A percentile compares a stretch with the other conserved stretches of the same genome.
Conservation (phyloP, 1,140 invertebrate species). For the Coelopa frigida region DNA sequence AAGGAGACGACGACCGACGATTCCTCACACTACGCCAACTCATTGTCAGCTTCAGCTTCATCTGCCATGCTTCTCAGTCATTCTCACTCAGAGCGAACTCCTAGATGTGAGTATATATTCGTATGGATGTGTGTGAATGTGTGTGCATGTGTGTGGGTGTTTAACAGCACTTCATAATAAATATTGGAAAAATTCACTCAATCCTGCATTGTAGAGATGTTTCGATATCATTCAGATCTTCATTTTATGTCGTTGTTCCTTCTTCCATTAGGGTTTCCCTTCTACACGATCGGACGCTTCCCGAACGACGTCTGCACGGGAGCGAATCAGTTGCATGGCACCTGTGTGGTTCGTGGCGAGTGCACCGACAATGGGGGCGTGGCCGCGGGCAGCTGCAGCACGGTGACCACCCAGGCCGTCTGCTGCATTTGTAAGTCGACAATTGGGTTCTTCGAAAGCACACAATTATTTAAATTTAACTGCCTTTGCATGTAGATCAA, state of each 20-base stretch:
- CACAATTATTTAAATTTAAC: neutral
- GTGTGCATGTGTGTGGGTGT: too few species aligned
- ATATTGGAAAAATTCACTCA: too few species aligned
- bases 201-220: too few species aligned
- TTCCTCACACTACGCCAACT: too few species aligned
- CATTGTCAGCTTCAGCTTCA: too few species aligned
- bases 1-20: too few species aligned
- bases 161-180: too few species aligned
- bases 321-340: slow-evolving; percentile 59
- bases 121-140: too few species aligned
- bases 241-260: neutral
- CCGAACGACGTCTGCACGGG: slow-evolving; percentile 58
- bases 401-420: slow-evolving; percentile 54
- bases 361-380: slow-evolving; percentile 63
- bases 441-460: neutral
- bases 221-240: too few species aligned
- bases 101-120: slow-evolving; percentile 13
- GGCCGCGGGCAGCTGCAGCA: slow-evolving; percentile 62
- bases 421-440: slow-evolving; percentile 72
- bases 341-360: slow-evolving; percentile 66
- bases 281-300: slow-evolving; percentile 66
- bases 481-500: slow-evolving; percentile 54
- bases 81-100: slow-evolving; percentile 10
- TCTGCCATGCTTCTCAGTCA: slow-evolving; percentile 2
- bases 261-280: slow-evolving; percentile 49